These are phyloP conservation scores for Periophthalmus modestus DNA, from an alignment of 2,113 vertebrate genomes.

Conservation along the genomic window DNA sequence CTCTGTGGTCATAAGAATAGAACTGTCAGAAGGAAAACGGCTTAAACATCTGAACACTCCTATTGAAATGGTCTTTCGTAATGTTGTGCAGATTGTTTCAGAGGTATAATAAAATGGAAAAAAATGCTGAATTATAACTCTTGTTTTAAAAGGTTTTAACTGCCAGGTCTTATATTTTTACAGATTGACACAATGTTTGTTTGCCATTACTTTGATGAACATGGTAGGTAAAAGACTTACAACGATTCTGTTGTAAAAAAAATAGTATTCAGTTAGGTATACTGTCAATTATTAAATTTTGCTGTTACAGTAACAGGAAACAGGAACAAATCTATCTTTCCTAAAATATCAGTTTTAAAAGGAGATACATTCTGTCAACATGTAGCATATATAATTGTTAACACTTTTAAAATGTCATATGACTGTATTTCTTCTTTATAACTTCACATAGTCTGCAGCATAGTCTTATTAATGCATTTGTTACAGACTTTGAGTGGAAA, in stretches of 20 bases:
- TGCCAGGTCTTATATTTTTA: conserved; percentile 29
- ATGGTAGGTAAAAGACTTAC: conserved; percentile 29
- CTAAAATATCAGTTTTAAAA: no score
- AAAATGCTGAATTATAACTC: neutral
- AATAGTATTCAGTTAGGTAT: neutral
- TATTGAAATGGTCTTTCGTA: conserved; percentile 52
- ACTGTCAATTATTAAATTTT: no score
- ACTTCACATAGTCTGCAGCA: neutral
- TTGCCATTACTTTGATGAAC: conserved; percentile 48
- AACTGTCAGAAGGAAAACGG: neutral
- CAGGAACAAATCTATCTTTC: no score
- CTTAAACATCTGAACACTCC: conserved; percentile 4
- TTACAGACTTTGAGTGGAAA: conserved; percentile 31
- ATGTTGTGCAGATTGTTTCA: fast-evolving
- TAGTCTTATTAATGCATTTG: neutral
- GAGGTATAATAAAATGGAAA: conserved; percentile 15
- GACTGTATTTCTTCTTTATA: neutral
- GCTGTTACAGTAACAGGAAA: no score
- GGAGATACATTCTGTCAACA: no score
- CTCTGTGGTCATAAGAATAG: conserved; percentile 58
- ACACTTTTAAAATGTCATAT: no score
- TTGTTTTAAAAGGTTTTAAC: neutral
- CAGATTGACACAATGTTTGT: conserved; percentile 16
- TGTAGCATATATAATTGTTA: no score
- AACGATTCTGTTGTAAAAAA: neutral